Evolutionary conservation across 53 echinoderm and acorn worm species (phyloP).

Genomic region (Glandiceps talaboti): DNA sequence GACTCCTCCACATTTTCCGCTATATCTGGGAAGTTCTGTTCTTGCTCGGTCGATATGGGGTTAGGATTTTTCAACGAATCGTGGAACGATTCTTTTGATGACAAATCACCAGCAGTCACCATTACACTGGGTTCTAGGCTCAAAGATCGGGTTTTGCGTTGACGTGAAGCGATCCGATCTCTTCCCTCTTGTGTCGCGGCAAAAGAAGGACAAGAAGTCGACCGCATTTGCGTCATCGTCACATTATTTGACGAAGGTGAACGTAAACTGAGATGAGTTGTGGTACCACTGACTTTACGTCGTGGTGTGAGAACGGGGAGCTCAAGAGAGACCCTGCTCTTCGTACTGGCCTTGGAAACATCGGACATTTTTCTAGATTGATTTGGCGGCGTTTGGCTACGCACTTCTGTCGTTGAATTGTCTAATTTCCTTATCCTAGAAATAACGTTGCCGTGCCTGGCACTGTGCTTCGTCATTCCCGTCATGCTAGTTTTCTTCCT

Average conservation of each 20-base stretch:
- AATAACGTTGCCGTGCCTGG: not conserved
- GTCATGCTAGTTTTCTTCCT: not conserved
- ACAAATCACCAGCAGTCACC: not conserved
- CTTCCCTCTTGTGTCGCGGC: not conserved
- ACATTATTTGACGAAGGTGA: not conserved
- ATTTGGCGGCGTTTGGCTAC: not conserved
- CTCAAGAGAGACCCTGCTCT: not conserved
- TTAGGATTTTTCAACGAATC: not conserved
- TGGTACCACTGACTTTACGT: not conserved
- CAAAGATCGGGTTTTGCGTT: not conserved
- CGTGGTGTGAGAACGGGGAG: not conserved
- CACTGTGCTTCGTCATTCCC: not conserved
- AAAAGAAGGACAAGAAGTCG: not conserved
- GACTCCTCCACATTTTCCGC: not conserved
- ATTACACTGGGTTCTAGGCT: not conserved
- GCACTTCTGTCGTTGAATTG: not conserved
- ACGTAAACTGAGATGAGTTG: not conserved
- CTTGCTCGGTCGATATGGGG: not conserved
- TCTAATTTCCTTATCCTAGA: not conserved
- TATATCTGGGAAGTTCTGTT: not conserved
- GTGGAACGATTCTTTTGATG: not conserved
- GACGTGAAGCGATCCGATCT: not conserved
- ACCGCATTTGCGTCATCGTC: not conserved
- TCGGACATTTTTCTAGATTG: not conserved
- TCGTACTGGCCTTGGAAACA: not conserved